Evolutionary conservation across 2,797 vertebrate species (phyloP).

Genomic region (Takifugu ocellatus): DNA sequence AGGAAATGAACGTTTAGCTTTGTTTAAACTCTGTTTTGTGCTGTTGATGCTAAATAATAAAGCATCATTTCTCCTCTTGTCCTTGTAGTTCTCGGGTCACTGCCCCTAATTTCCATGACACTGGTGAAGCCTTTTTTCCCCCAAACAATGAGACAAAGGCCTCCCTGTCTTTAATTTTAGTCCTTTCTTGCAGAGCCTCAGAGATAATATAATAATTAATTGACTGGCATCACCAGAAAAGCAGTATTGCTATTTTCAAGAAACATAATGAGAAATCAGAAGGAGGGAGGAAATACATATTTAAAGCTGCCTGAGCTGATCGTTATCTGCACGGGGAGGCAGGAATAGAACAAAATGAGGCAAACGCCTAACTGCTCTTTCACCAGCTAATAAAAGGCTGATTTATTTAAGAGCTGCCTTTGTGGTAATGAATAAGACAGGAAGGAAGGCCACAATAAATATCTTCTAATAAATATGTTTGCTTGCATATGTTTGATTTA

Average conservation of each 20-base stretch:
- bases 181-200: slow-evolving; percentile 31
- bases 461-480: too few relatives aligned
- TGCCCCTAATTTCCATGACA: slow-evolving; percentile 61
- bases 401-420: too few relatives aligned
- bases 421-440: too few relatives aligned
- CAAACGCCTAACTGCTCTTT: too few relatives aligned
- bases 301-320: not conserved
- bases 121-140: slow-evolving; percentile 47
- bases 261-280: not conserved
- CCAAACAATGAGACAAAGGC: slow-evolving; percentile 47
- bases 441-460: too few relatives aligned
- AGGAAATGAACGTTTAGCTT: too few relatives aligned
- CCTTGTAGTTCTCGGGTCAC: slow-evolving; percentile 31
- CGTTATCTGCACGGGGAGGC: too few relatives aligned
- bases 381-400: not conserved
- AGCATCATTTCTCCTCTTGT: slow-evolving; percentile 5
- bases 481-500: too few relatives aligned
- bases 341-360: too few relatives aligned
- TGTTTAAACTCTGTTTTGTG: not conserved
- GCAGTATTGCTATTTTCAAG: not conserved
- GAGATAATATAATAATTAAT: slow-evolving; percentile 26
- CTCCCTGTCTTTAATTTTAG: slow-evolving; percentile 38
- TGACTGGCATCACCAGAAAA: not conserved
- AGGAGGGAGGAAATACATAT: not conserved
- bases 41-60: slow-evolving; percentile 20